Evolutionary conservation across 2,888 invertebrate genomes (phyloP).

Genomic region (Biston stratarius): DNA sequence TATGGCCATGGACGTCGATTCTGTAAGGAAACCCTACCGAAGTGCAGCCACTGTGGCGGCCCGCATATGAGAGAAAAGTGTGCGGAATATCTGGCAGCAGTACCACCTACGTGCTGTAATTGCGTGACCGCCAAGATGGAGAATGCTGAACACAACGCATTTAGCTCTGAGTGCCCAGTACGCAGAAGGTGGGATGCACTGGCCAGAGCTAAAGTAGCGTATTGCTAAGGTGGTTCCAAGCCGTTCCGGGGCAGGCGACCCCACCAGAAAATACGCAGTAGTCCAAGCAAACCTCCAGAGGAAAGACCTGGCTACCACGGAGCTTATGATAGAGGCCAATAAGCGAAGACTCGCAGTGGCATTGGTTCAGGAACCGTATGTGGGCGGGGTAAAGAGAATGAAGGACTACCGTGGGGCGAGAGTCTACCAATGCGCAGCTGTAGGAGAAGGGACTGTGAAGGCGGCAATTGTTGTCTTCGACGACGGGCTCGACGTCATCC

Average conservation of each 20-base stretch:
- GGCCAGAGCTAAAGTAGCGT: background rate
- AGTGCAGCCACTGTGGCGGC: background rate
- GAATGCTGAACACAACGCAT: background rate
- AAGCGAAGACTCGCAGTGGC: background rate
- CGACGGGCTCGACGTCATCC: background rate
- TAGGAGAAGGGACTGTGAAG: background rate
- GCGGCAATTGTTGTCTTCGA: background rate
- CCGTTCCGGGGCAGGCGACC: too few species aligned
- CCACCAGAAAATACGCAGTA: background rate
- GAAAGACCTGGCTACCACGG: background rate
- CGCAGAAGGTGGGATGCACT: constrained; percentile 2
- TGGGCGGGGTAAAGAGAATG: background rate
- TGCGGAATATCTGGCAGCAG: background rate
- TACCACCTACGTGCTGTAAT: background rate
- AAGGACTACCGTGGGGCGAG: background rate
- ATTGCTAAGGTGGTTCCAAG: constrained; percentile 11
- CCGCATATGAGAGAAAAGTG: background rate
- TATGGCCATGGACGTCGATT: constrained; percentile 1
- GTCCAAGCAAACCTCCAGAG: background rate
- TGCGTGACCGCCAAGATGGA: background rate
- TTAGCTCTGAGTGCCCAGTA: background rate
- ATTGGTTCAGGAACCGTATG: background rate
- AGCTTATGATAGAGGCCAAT: background rate
- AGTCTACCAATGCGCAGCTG: background rate
- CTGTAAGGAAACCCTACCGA: background rate